phyloP scores from a whole-genome alignment of 2,888 invertebrate genomes.

The Dugesia japonica region DNA sequence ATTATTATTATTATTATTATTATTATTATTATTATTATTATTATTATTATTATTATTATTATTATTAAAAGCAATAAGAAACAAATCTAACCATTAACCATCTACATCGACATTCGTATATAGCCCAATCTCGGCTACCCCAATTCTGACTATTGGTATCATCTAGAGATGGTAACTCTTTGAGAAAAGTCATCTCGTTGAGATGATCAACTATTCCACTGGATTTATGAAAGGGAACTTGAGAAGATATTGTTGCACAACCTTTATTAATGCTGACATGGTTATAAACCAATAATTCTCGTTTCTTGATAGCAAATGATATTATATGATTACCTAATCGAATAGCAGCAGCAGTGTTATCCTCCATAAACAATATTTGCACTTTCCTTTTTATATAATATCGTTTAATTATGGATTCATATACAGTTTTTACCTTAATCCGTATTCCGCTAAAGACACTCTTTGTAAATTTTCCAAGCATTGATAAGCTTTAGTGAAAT shows the following conservation, averaged over 20 bases:
- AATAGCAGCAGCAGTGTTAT: background rate
- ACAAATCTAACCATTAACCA: background rate
- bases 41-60: too few species aligned
- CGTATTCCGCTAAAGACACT: background rate
- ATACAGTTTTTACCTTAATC: background rate
- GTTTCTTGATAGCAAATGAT: background rate
- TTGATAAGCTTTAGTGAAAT: background rate
- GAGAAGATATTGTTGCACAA: background rate
- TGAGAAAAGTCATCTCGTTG: background rate
- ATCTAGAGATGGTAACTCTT: background rate
- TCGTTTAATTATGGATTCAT: background rate
- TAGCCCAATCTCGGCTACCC: background rate
- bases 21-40: too few species aligned
- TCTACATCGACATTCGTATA: background rate
- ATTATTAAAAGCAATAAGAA: too few species aligned
- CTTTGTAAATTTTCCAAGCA: background rate
- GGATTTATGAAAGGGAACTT: background rate
- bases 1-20: too few species aligned
- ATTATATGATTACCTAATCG: background rate
- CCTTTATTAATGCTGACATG: background rate
- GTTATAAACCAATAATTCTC: background rate
- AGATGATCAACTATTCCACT: background rate
- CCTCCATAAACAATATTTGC: conserved; percentile 20
- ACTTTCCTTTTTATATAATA: background rate
- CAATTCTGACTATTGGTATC: background rate